phyloP scores from a whole-genome alignment of 1,140 invertebrate genomes.

The Glossosoma conforme region DNA sequence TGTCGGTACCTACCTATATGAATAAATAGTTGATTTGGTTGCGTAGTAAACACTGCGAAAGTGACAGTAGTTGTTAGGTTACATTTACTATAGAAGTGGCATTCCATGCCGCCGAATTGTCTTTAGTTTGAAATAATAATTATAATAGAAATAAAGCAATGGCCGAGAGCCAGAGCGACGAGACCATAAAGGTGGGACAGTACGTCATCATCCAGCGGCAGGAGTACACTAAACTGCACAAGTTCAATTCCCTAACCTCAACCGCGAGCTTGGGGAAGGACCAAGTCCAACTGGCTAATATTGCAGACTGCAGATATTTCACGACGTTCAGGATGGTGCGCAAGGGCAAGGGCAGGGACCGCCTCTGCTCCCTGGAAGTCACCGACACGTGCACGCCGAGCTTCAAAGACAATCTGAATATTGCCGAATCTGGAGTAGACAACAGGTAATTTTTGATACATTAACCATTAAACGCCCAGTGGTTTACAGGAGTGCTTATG shows the following conservation, averaged over 20 bases:
- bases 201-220: constrained; percentile 72
- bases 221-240: constrained; percentile 70
- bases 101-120: no score
- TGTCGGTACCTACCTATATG: no score
- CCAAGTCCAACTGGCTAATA: constrained; percentile 61
- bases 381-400: constrained; percentile 46
- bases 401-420: constrained; percentile 50
- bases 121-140: no score
- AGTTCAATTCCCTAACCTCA: constrained; percentile 57
- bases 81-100: no score
- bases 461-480: no score
- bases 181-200: constrained; percentile 56
- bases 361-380: constrained; percentile 54
- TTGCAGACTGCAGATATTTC: constrained; percentile 70
- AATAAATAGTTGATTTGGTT: no score
- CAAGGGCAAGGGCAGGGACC: constrained; percentile 52
- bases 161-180: constrained; percentile 8
- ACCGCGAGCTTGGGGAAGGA: constrained; percentile 64
- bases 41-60: no score
- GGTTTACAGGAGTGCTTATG: no score
- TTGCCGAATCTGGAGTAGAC: constrained; percentile 62
- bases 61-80: no score
- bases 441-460: no score
- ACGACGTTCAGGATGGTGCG: constrained; percentile 74
- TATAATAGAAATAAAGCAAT: no score